Evolutionary conservation across 2,113 vertebrate genomes (phyloP), one percentile per base, ranked within the genome.

Genomic region (Aythya baeri): DNA sequence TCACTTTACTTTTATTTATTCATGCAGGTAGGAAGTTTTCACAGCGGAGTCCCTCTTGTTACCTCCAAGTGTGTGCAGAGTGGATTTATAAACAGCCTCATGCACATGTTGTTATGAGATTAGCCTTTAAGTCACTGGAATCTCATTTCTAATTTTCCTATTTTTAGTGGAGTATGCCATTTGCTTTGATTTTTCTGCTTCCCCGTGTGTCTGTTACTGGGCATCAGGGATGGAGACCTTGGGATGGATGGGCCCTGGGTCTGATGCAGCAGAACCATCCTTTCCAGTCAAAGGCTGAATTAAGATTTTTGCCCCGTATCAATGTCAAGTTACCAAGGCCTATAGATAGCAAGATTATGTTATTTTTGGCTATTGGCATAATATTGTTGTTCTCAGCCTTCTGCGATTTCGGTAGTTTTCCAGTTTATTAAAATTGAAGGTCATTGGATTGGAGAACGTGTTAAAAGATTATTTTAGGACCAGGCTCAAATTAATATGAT

Each of bases 401-500:
- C 25, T 91, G 85, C 46, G 29, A 57, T 78, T 93, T 83, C 68
- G 38, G 14, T 83, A 13, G 7, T 55, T 93, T 38, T 67, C 82
- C 38, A 78, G 0, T 94, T 83, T 83, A 72, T 90, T 88, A 49
- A 87, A 87, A 85, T n/a, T 41, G 62, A 79, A 95, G 90, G 76
- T 91, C 68, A 54, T 9, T 10, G 65, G 46, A 55, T 67, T 80
- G 57, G 72, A 61, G 68, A 88, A 88, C 57, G 83, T 77, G 75
- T 83, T 89, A 88, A 89, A 66, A 79, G 3, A 77, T 80, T 90
- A 67, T 91, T 94, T 91, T 68, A 84, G 70, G 65, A 36, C 61
- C 34, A 66, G 61, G 25, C 57, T 87, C 57, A 78, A 90, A 83
- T 75, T 49, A 74, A 27, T 61, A 8, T 15, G n/a, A 59, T 16